Evolutionary conservation across 2,797 vertebrate genomes (phyloP).

Genomic region (Mus minutoides): DNA sequence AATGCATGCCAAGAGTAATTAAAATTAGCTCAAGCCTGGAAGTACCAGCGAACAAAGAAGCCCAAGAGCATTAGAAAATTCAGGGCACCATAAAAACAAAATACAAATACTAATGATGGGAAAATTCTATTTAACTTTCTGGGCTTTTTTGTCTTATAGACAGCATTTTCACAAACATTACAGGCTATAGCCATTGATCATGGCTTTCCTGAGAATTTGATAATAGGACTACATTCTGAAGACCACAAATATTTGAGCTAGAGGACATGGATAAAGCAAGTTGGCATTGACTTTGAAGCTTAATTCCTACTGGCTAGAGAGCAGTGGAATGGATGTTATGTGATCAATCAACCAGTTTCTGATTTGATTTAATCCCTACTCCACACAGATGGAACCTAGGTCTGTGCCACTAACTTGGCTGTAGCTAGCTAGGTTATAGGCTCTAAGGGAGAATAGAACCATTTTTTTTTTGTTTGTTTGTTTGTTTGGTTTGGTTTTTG

Average conservation of each 20-base stretch:
- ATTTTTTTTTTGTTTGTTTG: too few species aligned
- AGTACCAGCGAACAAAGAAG: neutral
- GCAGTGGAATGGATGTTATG: neutral
- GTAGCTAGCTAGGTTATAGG: neutral
- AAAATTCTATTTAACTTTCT: neutral
- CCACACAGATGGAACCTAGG: neutral
- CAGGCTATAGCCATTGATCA: neutral
- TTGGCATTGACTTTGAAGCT: neutral
- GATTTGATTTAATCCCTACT: neutral
- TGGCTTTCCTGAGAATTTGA: neutral
- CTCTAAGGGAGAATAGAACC: too few species aligned
- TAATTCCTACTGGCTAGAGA: neutral
- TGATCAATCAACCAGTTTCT: neutral
- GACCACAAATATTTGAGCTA: neutral
- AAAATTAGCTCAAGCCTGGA: neutral
- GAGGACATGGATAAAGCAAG: neutral
- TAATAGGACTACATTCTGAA: neutral
- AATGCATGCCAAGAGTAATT: neutral
- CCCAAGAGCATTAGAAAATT: neutral
- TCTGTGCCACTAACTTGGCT: neutral
- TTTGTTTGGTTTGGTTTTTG: too few species aligned
- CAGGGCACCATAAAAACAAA: fast-evolving
- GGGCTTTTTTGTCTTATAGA: neutral
- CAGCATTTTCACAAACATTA: neutral
- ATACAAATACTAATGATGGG: neutral